Conservation (phyloP, 2,797 vertebrate genomes). For the Rousettus madagascariensis region DNA sequence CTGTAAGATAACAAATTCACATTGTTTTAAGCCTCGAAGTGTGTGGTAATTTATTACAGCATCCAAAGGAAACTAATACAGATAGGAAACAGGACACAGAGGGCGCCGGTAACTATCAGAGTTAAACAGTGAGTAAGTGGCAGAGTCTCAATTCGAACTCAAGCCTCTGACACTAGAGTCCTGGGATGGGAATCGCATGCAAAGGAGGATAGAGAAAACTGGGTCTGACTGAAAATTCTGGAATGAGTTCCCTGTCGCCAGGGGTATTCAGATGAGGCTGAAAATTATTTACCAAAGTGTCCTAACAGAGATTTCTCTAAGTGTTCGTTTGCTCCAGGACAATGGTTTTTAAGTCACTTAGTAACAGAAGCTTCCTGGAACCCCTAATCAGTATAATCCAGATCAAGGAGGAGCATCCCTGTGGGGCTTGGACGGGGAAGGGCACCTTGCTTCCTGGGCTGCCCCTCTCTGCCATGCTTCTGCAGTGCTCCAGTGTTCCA, state of each 20-base stretch:
- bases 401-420: neutral
- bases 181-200: neutral
- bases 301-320: neutral
- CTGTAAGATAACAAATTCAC: neutral
- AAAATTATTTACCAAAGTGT: neutral
- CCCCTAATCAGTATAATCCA: neutral
- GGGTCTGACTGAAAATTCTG: neutral
- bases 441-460: neutral
- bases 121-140: neutral
- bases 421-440: neutral
- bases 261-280: neutral
- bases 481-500: neutral
- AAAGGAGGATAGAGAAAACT: neutral
- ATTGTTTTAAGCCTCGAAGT: neutral
- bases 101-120: fast-evolving
- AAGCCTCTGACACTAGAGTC: neutral
- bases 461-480: fast-evolving
- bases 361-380: neutral
- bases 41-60: neutral
- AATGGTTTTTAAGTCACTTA: neutral
- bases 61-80: neutral
- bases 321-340: neutral
- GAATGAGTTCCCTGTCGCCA: neutral
- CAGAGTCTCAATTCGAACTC: neutral
- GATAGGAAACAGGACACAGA: neutral